These are phyloP conservation scores for Platycercus adscitus DNA, from an alignment of 2,113 vertebrate species.

Conservation along the genomic window DNA sequence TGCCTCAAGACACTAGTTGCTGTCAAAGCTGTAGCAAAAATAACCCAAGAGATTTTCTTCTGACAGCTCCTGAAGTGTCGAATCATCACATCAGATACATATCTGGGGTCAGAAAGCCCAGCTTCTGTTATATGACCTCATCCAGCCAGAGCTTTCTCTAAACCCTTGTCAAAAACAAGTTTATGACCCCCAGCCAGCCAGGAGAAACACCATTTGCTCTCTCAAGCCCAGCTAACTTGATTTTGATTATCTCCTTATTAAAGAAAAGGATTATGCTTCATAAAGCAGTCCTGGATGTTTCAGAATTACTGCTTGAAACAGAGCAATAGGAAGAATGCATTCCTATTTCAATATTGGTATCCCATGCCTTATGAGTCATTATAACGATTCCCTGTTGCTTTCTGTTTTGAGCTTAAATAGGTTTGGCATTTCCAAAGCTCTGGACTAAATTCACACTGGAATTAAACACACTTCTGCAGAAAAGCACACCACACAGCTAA, in stretches of 20 bases:
- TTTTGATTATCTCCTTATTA: constrained; percentile 17
- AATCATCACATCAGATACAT: constrained; percentile 11
- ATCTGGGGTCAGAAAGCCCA: constrained; percentile 29
- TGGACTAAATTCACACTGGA: background rate
- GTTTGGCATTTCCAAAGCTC: background rate
- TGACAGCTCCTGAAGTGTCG: constrained; percentile 35
- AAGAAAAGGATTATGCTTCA: background rate
- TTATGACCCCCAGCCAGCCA: background rate
- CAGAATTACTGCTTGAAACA: constrained; percentile 19
- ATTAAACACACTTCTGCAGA: background rate
- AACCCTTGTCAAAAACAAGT: background rate
- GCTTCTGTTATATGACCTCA: background rate
- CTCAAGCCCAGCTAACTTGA: background rate
- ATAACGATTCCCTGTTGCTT: background rate
- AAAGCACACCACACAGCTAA: background rate
- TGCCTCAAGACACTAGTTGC: constrained; percentile 48
- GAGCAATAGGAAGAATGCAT: background rate
- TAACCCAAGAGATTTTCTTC: constrained; percentile 58
- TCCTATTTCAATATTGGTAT: constrained; percentile 12
- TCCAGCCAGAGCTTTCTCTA: background rate
- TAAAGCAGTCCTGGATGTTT: constrained; percentile 15
- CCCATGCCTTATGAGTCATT: background rate
- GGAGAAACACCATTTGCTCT: background rate
- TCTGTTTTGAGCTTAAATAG: background rate
- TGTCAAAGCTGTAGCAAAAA: constrained; percentile 62